Conservation (phyloP, 1,140 invertebrate genomes). For the Drosophila pseudoobscura region DNA sequence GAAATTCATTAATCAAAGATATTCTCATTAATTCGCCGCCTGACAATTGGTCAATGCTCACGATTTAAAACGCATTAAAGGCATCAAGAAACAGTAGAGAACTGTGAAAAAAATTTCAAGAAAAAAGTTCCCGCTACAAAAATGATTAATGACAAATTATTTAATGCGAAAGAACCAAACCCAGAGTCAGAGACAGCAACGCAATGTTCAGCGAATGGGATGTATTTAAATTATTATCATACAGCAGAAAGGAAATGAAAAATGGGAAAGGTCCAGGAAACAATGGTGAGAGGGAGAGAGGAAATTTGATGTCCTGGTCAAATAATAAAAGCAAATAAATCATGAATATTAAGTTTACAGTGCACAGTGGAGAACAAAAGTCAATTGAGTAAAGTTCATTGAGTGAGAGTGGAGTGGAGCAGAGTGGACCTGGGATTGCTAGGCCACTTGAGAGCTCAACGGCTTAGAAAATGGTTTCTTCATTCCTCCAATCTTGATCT, state of each 20-base stretch:
- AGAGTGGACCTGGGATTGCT: slow-evolving; percentile 8
- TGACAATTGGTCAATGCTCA: slow-evolving; percentile 73
- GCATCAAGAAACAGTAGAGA: slow-evolving; percentile 11
- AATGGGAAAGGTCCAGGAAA: not conserved
- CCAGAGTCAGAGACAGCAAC: slow-evolving; percentile 19
- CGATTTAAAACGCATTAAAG: slow-evolving; percentile 74
- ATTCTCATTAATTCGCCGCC: slow-evolving; percentile 64
- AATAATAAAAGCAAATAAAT: slow-evolving; percentile 69
- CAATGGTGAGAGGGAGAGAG: not conserved
- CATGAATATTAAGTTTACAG: slow-evolving; percentile 64
- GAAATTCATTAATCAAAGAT: slow-evolving; percentile 61
- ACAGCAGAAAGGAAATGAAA: slow-evolving; percentile 27
- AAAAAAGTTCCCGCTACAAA: slow-evolving; percentile 40
- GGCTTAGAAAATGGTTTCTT: slow-evolving; percentile 57
- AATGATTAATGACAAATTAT: slow-evolving; percentile 76
- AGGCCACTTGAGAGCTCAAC: slow-evolving; percentile 60
- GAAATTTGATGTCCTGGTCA: slow-evolving; percentile 29
- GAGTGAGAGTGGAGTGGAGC: slow-evolving; percentile 6
- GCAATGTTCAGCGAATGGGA: slow-evolving; percentile 30
- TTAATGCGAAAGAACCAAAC: slow-evolving; percentile 50
- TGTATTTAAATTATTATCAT: slow-evolving; percentile 71
- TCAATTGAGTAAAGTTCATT: slow-evolving; percentile 61
- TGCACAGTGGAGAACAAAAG: slow-evolving; percentile 50
- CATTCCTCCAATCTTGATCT: no score
- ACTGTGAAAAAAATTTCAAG: slow-evolving; percentile 23